phyloP scores from a whole-genome alignment of 2,113 vertebrate species.

The Azemiops feae region DNA sequence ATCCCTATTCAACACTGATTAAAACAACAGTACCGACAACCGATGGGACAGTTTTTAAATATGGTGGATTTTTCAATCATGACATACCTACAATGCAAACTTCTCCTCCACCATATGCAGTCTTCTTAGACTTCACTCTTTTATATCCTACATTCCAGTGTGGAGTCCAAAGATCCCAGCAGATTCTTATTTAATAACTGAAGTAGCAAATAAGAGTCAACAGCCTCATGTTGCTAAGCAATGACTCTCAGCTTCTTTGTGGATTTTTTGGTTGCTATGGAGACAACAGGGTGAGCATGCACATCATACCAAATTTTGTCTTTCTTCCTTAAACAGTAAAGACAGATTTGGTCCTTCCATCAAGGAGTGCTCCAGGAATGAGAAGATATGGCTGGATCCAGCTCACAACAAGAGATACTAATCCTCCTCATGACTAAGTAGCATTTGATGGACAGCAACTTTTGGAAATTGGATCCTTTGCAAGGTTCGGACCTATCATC shows the following conservation, averaged over 20 bases:
- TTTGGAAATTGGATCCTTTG: not conserved
- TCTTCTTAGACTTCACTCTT: not conserved
- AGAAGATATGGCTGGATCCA: rapidly evolving
- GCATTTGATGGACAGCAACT: not conserved
- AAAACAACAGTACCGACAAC: constrained; percentile 16
- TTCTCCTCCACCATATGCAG: not conserved
- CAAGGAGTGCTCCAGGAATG: rapidly evolving
- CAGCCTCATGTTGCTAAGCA: constrained; percentile 52
- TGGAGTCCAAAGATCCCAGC: not conserved
- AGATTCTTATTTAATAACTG: constrained; percentile 1
- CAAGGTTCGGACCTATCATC: not conserved
- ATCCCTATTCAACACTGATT: not conserved
- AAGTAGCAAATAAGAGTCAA: constrained; percentile 1
- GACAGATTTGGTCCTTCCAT: not conserved
- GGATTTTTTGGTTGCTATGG: constrained; percentile 56
- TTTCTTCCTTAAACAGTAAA: not conserved
- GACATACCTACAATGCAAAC: rapidly evolving
- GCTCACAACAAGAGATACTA: rapidly evolving
- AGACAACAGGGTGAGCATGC: constrained; percentile 25
- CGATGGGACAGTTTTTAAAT: not conserved
- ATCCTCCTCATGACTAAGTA: not conserved
- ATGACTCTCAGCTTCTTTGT: constrained; percentile 40
- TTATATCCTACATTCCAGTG: not conserved
- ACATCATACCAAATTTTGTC: constrained; percentile 8
- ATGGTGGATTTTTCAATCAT: not conserved